Conservation (phyloP, 2,888 invertebrate genomes). For the Lasioglossum villosulum region DNA sequence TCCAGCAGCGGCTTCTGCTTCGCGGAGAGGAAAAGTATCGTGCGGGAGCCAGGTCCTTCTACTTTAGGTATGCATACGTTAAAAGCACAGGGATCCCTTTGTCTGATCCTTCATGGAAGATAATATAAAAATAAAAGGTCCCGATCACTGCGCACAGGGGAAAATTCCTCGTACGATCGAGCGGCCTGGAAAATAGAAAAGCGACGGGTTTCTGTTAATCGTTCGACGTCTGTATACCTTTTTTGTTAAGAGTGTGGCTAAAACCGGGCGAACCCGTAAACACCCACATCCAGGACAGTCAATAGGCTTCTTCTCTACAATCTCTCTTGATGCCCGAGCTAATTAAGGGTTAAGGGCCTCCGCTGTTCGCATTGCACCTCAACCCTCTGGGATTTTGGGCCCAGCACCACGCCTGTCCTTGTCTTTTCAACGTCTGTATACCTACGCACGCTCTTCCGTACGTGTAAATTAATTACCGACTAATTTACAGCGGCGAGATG, state of each 20-base stretch:
- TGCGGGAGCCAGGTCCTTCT: constrained; percentile 31
- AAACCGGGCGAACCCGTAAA: no score
- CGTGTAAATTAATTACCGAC: constrained; percentile 18
- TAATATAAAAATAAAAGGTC: constrained; percentile 36
- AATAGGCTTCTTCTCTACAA: no score
- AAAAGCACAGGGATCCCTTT: constrained; percentile 22
- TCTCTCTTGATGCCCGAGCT: no score
- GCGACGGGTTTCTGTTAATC: background rate
- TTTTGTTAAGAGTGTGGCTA: no score
- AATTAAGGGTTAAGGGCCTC: no score
- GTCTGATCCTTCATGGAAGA: constrained; percentile 35
- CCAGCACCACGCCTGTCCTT: no score
- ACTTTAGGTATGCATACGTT: constrained; percentile 21
- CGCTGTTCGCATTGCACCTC: no score
- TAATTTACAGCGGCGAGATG: background rate
- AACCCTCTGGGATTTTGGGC: no score
- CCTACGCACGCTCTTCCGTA: background rate
- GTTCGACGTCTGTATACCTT: background rate
- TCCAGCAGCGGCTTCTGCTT: background rate
- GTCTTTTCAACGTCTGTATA: background rate
- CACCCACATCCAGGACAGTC: no score
- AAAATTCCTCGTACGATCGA: constrained; percentile 24
- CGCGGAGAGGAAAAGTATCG: constrained; percentile 16
- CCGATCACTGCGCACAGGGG: background rate
- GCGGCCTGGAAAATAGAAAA: constrained; percentile 16